phyloP scores from a whole-genome alignment of 1,140 invertebrate species.

The Vanessa tameamea region DNA sequence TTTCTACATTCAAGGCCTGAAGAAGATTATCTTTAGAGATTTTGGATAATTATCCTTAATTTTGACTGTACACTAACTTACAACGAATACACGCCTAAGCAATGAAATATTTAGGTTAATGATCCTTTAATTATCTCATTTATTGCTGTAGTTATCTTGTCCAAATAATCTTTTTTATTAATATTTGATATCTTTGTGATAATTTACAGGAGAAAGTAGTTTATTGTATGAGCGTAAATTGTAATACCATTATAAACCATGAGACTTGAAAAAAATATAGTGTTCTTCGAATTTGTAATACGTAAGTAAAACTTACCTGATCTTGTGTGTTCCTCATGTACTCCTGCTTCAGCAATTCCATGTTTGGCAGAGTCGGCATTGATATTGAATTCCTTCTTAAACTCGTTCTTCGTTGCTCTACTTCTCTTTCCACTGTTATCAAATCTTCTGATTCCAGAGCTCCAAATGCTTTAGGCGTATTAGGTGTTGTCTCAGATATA shows the following conservation, averaged over 20 bases:
- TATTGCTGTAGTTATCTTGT: neutral
- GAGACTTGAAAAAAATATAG: no score
- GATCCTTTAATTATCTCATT: neutral
- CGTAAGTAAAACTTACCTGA: slow-evolving; percentile 49
- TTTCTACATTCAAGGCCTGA: neutral
- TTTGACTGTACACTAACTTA: neutral
- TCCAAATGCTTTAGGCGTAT: slow-evolving; percentile 58
- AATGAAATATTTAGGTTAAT: neutral
- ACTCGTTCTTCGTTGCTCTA: slow-evolving; percentile 52
- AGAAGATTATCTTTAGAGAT: slow-evolving; percentile 5
- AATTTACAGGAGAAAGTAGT: neutral
- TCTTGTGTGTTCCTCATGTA: slow-evolving; percentile 64
- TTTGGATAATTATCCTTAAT: neutral
- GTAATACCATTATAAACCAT: no score
- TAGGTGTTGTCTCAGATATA: slow-evolving; percentile 48
- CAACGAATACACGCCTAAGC: neutral
- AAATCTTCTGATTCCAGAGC: slow-evolving; percentile 56
- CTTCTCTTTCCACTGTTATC: slow-evolving; percentile 56
- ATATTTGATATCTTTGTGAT: neutral
- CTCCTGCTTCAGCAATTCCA: slow-evolving; percentile 69
- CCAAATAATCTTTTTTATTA: neutral
- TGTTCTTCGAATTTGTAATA: neutral
- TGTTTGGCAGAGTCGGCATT: slow-evolving; percentile 72
- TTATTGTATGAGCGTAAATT: no score
- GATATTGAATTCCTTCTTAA: slow-evolving; percentile 77